Base-by-base conservation (phyloP, 2,888 invertebrate genomes). In the Lydus trimaculatus region DNA sequence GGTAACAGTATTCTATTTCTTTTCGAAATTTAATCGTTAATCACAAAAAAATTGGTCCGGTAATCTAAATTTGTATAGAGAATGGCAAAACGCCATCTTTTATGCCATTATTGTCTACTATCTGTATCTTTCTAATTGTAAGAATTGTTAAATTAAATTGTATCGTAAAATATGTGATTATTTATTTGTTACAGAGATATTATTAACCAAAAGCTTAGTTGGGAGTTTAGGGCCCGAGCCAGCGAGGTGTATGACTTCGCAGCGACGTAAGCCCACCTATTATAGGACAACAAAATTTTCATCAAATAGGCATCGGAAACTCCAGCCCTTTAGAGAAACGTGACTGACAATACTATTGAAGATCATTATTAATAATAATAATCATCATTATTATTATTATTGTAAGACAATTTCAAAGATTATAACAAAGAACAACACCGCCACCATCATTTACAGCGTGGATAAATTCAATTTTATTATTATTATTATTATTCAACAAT, bases 241-340 rank as follows among this genome's bases (percentile, higher is more conserved):
- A 87, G 87, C 90, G 91, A 91, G 91, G 93, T 94, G 94, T 93
- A 94, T 94, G 94, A 94, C 92, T 93, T 94, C 91, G 91, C 93
- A 92, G 91, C 90, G 91, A 88, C 92, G 90, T 85, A 87, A 88
- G 85, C 88, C 88, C 86, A 90, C 90, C 89, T 92, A 91, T 90
- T 92, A 93, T 92, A 93, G 94, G 92, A 94, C 92, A 90, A 93
- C 93, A 91, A 95, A 95, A 94, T 95, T 94, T 92, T 94, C 94
- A 90, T 94, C 96, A 91, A 96, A 95, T 91, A 95, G 95, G 90
- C 96, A 96, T 91, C 94, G 96, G 91, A 97, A 96, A 91, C 91
- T 96, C 88, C 94, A 95, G 89, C 95, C 96, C 86, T 94, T 96
- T 91, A 94, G 96, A 91, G 95, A 95, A 92, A 96, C 96, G 95